Evolutionary conservation across 2,888 invertebrate species (phyloP), one percentile per base, ranked within the genome.

Genomic region (Rhorus exstirpatorius): DNA sequence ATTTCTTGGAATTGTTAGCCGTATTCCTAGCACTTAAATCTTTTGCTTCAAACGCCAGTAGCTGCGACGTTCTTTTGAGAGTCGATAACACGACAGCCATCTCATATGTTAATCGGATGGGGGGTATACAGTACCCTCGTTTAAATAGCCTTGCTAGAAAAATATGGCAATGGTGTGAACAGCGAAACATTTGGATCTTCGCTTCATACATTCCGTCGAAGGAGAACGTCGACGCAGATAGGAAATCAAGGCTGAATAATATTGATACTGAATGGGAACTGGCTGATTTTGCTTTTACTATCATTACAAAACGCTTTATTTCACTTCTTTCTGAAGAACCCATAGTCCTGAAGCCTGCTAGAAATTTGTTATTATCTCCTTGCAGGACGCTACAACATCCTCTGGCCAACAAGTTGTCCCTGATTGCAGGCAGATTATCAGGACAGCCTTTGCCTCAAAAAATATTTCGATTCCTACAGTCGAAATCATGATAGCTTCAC

Each of bases 81-180:
- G 68, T 82, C 8, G 77, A 84, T 38, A 82, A 83, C 21, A 81
- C 83, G 0, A 79, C 83, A 0, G 83, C 83, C 10, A 79, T 84
- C 8, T 31, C 83, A 1, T 81, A 83, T 51, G 68, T 85, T 14
- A 85, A 83, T 60, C 72, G 67, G 6, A 85, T 81, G 81, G 79
- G 78, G 3, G 75, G 79, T 14, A 71, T 65, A 35, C 72, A 78
- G 38, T 70, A 26, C n/a, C 1, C 17, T 4, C 71, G 61, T 0
- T 26, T 82, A 10, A 79, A 60, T 49, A 26, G 35, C 1, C n/a
- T 83, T 14, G 53, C 82, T 0, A 79, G 72, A 46, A 44, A 76
- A 12, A 82, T 83, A 24, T 83, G 83, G 76, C 26, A 80, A n/a
- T 85, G 83, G 80, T 80, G 78, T 24, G 82, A 83, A 46, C 19